Base-by-base conservation (phyloP, 2,888 invertebrate genomes). In the Sialis fuliginosa region DNA sequence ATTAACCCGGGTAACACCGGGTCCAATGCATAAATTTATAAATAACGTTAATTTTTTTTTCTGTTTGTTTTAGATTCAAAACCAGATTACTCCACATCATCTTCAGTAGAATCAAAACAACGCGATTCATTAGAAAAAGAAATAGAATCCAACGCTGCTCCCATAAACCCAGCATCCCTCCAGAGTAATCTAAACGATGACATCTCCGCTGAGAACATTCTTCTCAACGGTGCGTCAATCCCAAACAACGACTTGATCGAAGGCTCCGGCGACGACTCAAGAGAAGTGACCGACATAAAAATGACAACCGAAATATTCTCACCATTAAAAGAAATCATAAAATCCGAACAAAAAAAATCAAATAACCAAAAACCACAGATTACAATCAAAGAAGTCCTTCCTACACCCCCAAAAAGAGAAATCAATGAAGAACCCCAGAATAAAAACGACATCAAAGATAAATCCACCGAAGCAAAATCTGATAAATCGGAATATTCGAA, bases 371-470 rank as follows among this genome's bases (percentile, higher is more conserved):
- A 22, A 22, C 22, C 22, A 22, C 59, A 58, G 50, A 64, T 64
- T 32, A 75, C 74, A 1, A 76, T 76, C 33, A 75, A 75, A 53
- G 76, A 77, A 60, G 74, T 77, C 5, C 74, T 75, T 5, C 74
- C 74, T 0, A 57, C 59, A 7, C 56, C 60, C 5, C 58, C 61
- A 32, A 61, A 61, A 48, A 54, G 54, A 2, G 57, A 56, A 45
- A 53, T 52, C 10, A 50, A 46, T 31, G 5, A 39, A 8, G 39
- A 31, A 6, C 39, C 41, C 6, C 30, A 8, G 13, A 10, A 10
- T 37, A 13, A 43, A 13, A 6, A 33, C 39, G 32, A 34, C 33
- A n/a, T 68, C 4, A 67, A 69, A 1, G 68, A 68, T 56, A 68
- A 69, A 33, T 68, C 70, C 1, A 59, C 64, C 44, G 64, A 66